Percentiles rank a stretch among this genome's conserved stretches.
Conservation (phyloP, 2,888 invertebrate genomes). For the Nomada ferruginata region DNA sequence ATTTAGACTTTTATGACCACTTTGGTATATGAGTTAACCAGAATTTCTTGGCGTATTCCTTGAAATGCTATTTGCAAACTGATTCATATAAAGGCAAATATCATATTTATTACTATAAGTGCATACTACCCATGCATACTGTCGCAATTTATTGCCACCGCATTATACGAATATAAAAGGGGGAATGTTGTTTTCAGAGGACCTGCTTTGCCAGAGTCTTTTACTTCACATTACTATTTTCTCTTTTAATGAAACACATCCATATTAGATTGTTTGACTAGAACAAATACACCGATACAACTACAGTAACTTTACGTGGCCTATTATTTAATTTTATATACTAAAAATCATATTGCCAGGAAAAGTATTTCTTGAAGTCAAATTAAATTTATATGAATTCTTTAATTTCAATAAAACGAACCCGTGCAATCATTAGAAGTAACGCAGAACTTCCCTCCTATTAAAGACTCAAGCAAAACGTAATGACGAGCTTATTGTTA, state of each 20-base stretch:
- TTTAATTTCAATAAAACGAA: not conserved
- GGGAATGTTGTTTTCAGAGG: not conserved
- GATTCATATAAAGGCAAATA: conserved; percentile 32
- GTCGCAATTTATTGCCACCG: conserved; percentile 15
- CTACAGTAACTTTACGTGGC: too few relatives aligned
- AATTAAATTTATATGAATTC: not conserved
- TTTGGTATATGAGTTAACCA: conserved; percentile 44
- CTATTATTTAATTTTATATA: too few relatives aligned
- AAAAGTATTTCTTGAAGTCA: too few relatives aligned
- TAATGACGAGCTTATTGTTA: conserved; percentile 13
- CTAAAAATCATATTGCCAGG: too few relatives aligned
- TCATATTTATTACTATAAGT: conserved; percentile 18
- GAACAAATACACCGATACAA: too few relatives aligned
- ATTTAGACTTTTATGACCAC: conserved; percentile 47
- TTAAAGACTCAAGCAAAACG: not conserved
- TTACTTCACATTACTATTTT: not conserved
- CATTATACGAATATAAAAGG: conserved; percentile 6
- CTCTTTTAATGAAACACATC: too few relatives aligned
- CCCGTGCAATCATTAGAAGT: not conserved
- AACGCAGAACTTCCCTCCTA: not conserved
- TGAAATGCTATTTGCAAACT: conserved; percentile 32
- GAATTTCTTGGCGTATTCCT: conserved; percentile 37
- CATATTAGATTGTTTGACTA: too few relatives aligned
- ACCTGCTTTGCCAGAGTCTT: conserved; percentile 9
- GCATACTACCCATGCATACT: not conserved